Percentiles rank a stretch among this genome's conserved stretches.
Evolutionary conservation across 2,888 invertebrate genomes (phyloP).

Genomic region (Bellardia bayeri): DNA sequence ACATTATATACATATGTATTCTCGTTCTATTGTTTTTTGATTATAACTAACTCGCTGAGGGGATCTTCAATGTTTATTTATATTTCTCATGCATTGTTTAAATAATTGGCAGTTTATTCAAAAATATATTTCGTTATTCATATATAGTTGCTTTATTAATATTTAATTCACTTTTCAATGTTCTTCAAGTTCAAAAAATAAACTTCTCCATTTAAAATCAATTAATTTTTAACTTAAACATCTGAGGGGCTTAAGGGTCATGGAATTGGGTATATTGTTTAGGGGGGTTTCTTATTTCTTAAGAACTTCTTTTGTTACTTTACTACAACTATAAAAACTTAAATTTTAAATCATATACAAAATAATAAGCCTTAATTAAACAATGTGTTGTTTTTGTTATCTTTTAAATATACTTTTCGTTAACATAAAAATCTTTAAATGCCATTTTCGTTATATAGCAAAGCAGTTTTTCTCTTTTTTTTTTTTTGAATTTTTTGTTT

Average conservation of each 20-base stretch:
- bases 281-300: not conserved
- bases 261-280: slow-evolving; percentile 22
- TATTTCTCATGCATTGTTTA: not conserved
- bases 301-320: slow-evolving; percentile 4
- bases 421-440: slow-evolving; percentile 68
- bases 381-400: not conserved
- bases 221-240: slow-evolving; percentile 19
- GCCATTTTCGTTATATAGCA: slow-evolving; percentile 62
- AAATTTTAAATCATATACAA: slow-evolving; percentile 49
- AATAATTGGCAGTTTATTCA: slow-evolving; percentile 50
- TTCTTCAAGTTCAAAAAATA: slow-evolving; percentile 13
- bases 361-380: slow-evolving; percentile 63
- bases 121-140: slow-evolving; percentile 14
- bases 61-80: not conserved
- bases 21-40: slow-evolving; percentile 2
- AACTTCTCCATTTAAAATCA: slow-evolving; percentile 1
- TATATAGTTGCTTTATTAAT: not conserved
- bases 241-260: slow-evolving; percentile 8
- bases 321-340: slow-evolving; percentile 55
- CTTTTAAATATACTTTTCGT: slow-evolving; percentile 24
- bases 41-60: slow-evolving; percentile 5
- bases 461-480: slow-evolving; percentile 52
- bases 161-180: slow-evolving; percentile 10
- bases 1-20: not conserved
- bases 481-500: slow-evolving; percentile 14